phyloP scores from a whole-genome alignment of 1,140 invertebrate genomes.

The Drosophila pseudoobscura region DNA sequence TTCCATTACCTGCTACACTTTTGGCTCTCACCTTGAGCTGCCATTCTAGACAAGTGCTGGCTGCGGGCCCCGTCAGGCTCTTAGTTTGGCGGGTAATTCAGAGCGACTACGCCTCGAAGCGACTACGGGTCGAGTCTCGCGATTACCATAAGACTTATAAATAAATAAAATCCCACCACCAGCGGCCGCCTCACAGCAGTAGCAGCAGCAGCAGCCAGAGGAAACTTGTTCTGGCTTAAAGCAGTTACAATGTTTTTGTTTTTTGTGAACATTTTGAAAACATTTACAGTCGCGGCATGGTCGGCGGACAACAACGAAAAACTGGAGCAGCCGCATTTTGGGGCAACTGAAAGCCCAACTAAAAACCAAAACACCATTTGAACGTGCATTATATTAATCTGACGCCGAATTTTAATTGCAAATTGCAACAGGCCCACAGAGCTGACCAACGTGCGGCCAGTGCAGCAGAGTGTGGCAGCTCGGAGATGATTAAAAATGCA shows the following conservation, averaged over 20 bases:
- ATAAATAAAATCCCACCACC: slow-evolving; percentile 50
- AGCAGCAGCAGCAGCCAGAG: slow-evolving; percentile 17
- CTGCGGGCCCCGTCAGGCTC: slow-evolving; percentile 13
- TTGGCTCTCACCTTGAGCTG: slow-evolving; percentile 49
- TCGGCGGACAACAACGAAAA: slow-evolving; percentile 35
- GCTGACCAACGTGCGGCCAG: background rate
- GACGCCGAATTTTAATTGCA: slow-evolving; percentile 79
- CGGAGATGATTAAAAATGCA: slow-evolving; percentile 66
- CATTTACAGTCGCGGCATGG: slow-evolving; percentile 55
- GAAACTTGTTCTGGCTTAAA: slow-evolving; percentile 61
- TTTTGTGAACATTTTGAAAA: slow-evolving; percentile 35
- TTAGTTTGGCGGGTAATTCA: slow-evolving; percentile 37
- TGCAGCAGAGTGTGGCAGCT: slow-evolving; percentile 30
- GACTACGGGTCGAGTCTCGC: slow-evolving; percentile 19
- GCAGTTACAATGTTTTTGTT: slow-evolving; percentile 40
- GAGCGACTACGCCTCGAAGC: slow-evolving; percentile 58
- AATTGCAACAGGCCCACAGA: slow-evolving; percentile 33
- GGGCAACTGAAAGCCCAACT: slow-evolving; percentile 17
- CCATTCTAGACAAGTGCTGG: slow-evolving; percentile 41
- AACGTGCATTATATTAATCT: slow-evolving; percentile 76
- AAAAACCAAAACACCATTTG: slow-evolving; percentile 42
- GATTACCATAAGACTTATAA: slow-evolving; percentile 70
- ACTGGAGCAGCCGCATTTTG: slow-evolving; percentile 67
- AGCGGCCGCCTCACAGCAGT: background rate
- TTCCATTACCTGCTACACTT: slow-evolving; percentile 21